Conservation (phyloP, 2,888 invertebrate genomes). For the Ernsta delagoae region DNA sequence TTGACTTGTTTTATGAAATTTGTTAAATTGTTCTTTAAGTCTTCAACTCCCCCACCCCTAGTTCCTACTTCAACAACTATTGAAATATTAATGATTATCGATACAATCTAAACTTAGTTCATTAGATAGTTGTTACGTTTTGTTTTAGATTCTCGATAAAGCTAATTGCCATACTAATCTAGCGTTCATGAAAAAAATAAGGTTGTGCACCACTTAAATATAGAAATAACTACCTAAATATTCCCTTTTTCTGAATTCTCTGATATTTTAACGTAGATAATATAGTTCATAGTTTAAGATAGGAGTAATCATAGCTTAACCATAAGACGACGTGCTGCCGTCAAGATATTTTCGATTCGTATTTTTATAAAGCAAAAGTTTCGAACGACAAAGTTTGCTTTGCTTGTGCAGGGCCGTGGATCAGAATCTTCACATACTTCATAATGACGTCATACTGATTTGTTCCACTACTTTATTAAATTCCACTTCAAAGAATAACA, state of each 20-base stretch:
- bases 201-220: slow-evolving; percentile 84
- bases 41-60: slow-evolving; percentile 61
- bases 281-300: slow-evolving; percentile 76
- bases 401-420: slow-evolving; percentile 81
- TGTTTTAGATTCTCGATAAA: slow-evolving; percentile 69
- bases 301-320: slow-evolving; percentile 80
- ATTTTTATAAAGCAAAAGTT: slow-evolving; percentile 84
- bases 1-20: slow-evolving; percentile 32
- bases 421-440: slow-evolving; percentile 52
- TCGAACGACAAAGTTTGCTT: slow-evolving; percentile 81
- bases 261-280: slow-evolving; percentile 82
- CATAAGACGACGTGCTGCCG: slow-evolving; percentile 78
- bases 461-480: slow-evolving; percentile 48
- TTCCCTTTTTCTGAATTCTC: slow-evolving; percentile 84
- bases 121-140: slow-evolving; percentile 61
- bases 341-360: slow-evolving; percentile 84
- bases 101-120: slow-evolving; percentile 65
- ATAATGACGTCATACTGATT: slow-evolving; percentile 43
- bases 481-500: slow-evolving; percentile 45
- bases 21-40: slow-evolving; percentile 46
- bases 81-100: slow-evolving; percentile 55
- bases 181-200: slow-evolving; percentile 83
- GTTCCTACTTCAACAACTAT: slow-evolving; percentile 72
- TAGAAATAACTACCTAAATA: slow-evolving; percentile 78
- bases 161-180: slow-evolving; percentile 79